Conservation (phyloP, 2,797 vertebrate genomes). For the Amphiprion clarkii region DNA sequence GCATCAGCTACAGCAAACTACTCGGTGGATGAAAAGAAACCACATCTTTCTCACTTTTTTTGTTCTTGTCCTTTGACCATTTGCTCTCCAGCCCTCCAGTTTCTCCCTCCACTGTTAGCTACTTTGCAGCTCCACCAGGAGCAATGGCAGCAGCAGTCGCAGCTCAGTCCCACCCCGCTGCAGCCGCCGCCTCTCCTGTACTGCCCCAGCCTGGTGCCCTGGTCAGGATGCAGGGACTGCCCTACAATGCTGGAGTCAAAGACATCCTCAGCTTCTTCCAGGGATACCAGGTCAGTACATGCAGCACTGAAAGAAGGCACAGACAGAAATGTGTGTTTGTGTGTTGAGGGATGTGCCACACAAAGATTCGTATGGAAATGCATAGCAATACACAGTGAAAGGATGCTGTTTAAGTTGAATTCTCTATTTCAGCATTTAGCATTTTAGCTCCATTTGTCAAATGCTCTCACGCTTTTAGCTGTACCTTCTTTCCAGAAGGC, state of each 20-base stretch:
- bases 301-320: neutral
- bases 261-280: constrained; percentile 98
- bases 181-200: constrained; percentile 80
- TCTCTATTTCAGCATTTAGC: neutral
- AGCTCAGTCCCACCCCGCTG: constrained; percentile 80
- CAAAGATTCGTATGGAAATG: neutral
- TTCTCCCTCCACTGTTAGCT: constrained; percentile 93
- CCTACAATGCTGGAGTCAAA: constrained; percentile 95
- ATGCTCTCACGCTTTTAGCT: neutral
- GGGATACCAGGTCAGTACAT: constrained; percentile 92
- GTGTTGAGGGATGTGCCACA: neutral
- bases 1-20: neutral
- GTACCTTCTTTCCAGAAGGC: neutral
- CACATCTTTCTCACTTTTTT: neutral
- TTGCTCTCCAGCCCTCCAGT: constrained; percentile 90
- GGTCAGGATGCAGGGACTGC: constrained; percentile 96
- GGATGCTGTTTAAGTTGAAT: neutral
- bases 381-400: neutral
- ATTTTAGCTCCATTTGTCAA: neutral
- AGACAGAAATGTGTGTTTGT: neutral
- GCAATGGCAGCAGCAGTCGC: constrained; percentile 88
- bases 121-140: constrained; percentile 91
- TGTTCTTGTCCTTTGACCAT: constrained; percentile 7
- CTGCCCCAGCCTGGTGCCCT: constrained; percentile 91
- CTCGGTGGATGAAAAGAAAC: neutral